These are phyloP conservation scores for Eristalinus aeneus DNA, from an alignment of 2,888 invertebrate species.

Conservation along the genomic window DNA sequence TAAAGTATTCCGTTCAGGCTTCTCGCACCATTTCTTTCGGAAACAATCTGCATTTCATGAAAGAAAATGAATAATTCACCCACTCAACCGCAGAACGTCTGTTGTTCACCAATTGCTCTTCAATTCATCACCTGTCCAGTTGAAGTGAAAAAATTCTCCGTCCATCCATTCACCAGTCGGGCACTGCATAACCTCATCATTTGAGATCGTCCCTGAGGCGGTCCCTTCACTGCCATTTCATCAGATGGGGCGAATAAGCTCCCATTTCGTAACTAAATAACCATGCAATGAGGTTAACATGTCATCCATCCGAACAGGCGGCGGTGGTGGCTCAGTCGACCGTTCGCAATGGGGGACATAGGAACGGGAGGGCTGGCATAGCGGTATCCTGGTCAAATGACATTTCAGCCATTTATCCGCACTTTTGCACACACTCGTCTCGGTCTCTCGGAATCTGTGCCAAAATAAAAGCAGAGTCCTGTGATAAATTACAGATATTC, in stretches of 20 bases:
- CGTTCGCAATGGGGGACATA: slow-evolving; percentile 3
- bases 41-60: background rate
- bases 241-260: slow-evolving; percentile 62
- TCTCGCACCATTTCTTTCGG: background rate
- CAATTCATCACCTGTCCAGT: slow-evolving; percentile 61
- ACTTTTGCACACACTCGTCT: slow-evolving; percentile 15
- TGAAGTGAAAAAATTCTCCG: slow-evolving; percentile 17
- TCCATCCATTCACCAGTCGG: slow-evolving; percentile 33
- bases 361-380: background rate
- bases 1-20: too few relatives aligned
- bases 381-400: slow-evolving; percentile 31
- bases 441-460: slow-evolving; percentile 38
- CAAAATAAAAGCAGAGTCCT: slow-evolving; percentile 66
- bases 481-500: slow-evolving; percentile 69
- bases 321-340: slow-evolving; percentile 37
- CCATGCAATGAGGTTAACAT: slow-evolving; percentile 68
- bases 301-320: slow-evolving; percentile 55
- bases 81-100: slow-evolving; percentile 16
- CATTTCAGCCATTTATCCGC: slow-evolving; percentile 53
- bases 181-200: slow-evolving; percentile 53
- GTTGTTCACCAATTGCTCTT: slow-evolving; percentile 59
- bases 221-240: slow-evolving; percentile 25
- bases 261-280: slow-evolving; percentile 65
- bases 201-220: slow-evolving; percentile 44
- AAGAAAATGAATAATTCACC: background rate